Base-by-base conservation (phyloP, 2,797 vertebrate genomes). In the Hydrocynus forskahlii region DNA sequence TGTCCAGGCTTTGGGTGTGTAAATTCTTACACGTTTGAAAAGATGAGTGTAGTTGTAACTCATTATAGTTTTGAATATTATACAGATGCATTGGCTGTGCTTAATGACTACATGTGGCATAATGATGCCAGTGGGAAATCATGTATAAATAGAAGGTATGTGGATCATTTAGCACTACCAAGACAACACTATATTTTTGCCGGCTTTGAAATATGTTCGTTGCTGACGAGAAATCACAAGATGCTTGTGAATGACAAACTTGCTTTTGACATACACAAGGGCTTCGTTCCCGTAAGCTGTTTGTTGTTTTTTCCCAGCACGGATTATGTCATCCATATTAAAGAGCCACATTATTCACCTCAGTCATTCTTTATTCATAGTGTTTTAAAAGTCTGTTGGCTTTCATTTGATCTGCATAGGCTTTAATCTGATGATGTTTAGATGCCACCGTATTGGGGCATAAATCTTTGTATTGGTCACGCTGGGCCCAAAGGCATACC, bases 371-470 rank as follows among this genome's bases (percentile, higher is more conserved):
- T 60, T 16, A 21, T 43, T 21, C 55, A 12, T 29, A 9, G 16
- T n/a, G 19, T 73, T 29, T 73, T 19, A 59, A 35, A 14, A 6
- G 64, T 68, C 59, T 70, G 25, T 72, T 52, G 13, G 40, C 43
- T 45, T 25, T 29, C 50, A 80, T 25, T 14, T 40, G 54, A 75
- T 67, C 23, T 63, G 66, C 19, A 5, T 50, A 25, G 35, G 35
- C 35, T 35, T 35, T 70, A 66, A 82, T 64, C 57, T 54, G 29
- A 25, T 21, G 48, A 77, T 77, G 62, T 21, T 76, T 81, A 71
- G 57, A 71, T 69, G 25, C 64, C 35, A 45, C 52, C 52, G 21
- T 54, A 62, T 21, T 25, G 40, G 69, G 48, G 10, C 43, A 52
- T 21, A 48, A 48, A 19, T 14, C 23, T 77, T 57, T 76, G 38